These are phyloP conservation scores for Dryobates pubescens DNA, from an alignment of 2,797 vertebrate genomes.

Conservation along the genomic window DNA sequence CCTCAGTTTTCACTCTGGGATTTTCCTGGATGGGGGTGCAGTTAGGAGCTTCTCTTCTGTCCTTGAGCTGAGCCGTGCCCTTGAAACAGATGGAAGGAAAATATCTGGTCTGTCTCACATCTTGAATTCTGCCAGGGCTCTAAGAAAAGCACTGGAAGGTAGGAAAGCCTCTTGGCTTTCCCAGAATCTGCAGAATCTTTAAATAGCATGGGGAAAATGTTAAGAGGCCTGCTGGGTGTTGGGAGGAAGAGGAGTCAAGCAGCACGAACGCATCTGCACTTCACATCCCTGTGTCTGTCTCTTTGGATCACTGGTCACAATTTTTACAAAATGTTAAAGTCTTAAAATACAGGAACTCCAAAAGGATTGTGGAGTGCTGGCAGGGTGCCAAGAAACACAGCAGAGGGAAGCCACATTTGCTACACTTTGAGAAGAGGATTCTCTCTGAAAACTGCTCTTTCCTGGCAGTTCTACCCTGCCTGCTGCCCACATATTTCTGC, in stretches of 20 bases:
- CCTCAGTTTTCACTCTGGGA: conserved; percentile 27
- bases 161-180: neutral
- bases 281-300: conserved; percentile 12
- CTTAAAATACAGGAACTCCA: conserved; percentile 57
- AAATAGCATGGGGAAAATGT: neutral
- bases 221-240: neutral
- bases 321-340: conserved; percentile 41
- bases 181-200: neutral
- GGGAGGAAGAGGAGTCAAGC: neutral
- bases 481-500: conserved; percentile 22
- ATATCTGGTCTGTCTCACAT: neutral
- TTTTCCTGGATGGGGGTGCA: conserved; percentile 23
- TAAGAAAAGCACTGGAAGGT: conserved; percentile 4
- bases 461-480: conserved; percentile 10
- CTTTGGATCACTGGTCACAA: conserved; percentile 1
- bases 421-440: conserved; percentile 15
- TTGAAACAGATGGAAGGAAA: neutral
- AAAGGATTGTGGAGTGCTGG: neutral
- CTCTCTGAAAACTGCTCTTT: neutral
- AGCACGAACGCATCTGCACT: neutral
- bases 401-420: neutral
- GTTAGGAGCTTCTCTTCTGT: neutral
- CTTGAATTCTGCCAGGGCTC: conserved; percentile 22
- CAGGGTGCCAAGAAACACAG: conserved; percentile 17
- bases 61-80: neutral